Base-by-base conservation (phyloP, 2,888 invertebrate genomes). In the Diarsia rubi region DNA sequence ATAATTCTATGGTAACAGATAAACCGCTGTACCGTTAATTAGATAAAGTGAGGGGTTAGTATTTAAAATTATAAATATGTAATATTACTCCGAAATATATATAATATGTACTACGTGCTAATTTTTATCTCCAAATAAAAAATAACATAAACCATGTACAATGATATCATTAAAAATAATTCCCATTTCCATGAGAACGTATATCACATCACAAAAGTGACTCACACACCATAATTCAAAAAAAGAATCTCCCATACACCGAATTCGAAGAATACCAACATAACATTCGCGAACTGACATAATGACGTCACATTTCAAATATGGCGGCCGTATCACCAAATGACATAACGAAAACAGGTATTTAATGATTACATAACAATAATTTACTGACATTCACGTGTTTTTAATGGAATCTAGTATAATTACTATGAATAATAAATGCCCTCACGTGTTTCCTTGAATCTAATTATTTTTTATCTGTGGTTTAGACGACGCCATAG, bases 271-370 rank as follows among this genome's bases (percentile, higher is more conserved):
- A 81, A 84, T 52, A 74, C 57, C 68, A 71, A 65, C 63, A 24
- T 47, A 69, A 54, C 31, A 71, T 60, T 63, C 75, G 52, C 59
- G 59, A 64, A 84, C 37, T 47, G 24, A 45, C 52, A 45, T 27
- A 9, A 67, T 83, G 86, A 83, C 83, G 86, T 83, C 73, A 85
- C 37, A 37, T 54, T 27, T 70, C 59, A 70, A 82, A 81, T 31
- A 79, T 84, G 80, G 82, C 78, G 72, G 69, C 19, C 83, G 21
- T 69, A 78, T 73, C 75, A 69, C n/a, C 71, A 16, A 47, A 68
- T 78, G 78, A 86, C 82, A 79, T 82, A 84, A 88, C 70, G 62
- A 66, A 71, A 84, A 86, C 86, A 71, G 73, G 86, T 82, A 57
- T 72, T 59, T 47, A 63, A 59, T 44, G 65, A 65, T 86, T 75